These are phyloP conservation scores for Halocynthia roretzi DNA, from an alignment of 23 tunicate genomes.

Conservation along the genomic window DNA sequence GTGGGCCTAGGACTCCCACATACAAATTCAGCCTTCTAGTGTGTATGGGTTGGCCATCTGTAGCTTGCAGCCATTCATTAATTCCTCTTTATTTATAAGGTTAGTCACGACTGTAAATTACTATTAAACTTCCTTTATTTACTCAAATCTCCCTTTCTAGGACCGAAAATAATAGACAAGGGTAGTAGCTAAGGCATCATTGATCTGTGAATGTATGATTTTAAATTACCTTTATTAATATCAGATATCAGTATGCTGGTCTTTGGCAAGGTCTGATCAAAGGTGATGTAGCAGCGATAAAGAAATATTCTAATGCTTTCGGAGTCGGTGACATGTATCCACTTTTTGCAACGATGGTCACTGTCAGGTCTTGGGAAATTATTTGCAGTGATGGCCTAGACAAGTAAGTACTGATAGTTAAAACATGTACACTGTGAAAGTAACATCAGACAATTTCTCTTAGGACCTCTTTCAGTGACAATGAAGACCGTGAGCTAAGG, in stretches of 20 bases:
- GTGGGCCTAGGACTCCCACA: too few species aligned
- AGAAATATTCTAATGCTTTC: slow-evolving; percentile 40
- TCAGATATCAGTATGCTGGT: slow-evolving; percentile 75
- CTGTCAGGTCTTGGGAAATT: slow-evolving; percentile 91
- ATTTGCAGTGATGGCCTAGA: slow-evolving; percentile 60
- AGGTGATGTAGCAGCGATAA: slow-evolving; percentile 40
- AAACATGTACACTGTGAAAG: not conserved
- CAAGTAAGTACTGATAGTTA: slow-evolving; percentile 27
- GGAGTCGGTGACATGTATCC: slow-evolving; percentile 88
- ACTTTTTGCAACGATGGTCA: slow-evolving; percentile 77
- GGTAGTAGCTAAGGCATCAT: not conserved
- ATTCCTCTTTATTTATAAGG: too few species aligned
- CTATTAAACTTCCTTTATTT: not conserved
- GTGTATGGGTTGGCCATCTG: too few species aligned
- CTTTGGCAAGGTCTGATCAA: slow-evolving; percentile 88
- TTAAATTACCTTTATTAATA: slow-evolving; percentile 1
- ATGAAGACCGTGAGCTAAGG: slow-evolving; percentile 61
- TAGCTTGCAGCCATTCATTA: too few species aligned
- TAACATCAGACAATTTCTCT: not conserved
- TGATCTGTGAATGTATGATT: not conserved
- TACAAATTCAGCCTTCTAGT: too few species aligned
- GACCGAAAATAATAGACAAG: not conserved
- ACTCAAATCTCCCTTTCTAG: not conserved
- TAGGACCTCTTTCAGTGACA: slow-evolving; percentile 43
- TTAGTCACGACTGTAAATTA: not conserved